These are phyloP conservation scores for Epizoanthus illoricatus DNA, from an alignment of 92 coral and sea anemone genomes.

Conservation along the genomic window DNA sequence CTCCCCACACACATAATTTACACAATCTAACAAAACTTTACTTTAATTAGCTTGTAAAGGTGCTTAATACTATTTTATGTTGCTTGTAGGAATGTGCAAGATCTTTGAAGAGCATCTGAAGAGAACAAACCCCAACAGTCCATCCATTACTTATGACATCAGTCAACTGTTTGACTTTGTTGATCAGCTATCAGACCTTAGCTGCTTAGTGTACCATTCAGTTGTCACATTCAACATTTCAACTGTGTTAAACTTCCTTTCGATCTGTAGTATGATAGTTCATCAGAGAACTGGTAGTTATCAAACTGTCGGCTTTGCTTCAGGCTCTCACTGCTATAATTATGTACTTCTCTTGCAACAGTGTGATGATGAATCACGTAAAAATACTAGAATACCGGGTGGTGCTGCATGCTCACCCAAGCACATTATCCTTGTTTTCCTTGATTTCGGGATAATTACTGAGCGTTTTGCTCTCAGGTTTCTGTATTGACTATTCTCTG, in stretches of 20 bases:
- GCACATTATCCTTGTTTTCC: too few species aligned
- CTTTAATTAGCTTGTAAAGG: not conserved
- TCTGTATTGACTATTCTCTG: too few species aligned
- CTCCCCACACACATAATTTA: too few species aligned
- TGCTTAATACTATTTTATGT: not conserved
- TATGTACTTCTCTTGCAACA: not conserved
- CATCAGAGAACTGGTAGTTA: not conserved
- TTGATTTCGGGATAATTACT: too few species aligned
- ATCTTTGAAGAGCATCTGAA: slow-evolving; percentile 97
- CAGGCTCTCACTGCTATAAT: not conserved
- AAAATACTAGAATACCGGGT: not conserved
- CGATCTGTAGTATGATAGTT: too few species aligned
- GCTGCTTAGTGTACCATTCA: slow-evolving; percentile 86
- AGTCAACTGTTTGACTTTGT: slow-evolving; percentile 96
- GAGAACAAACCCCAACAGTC: slow-evolving; percentile 89
- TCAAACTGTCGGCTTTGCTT: not conserved
- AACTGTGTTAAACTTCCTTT: too few species aligned
- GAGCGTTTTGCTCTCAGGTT: too few species aligned
- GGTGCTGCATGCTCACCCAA: too few species aligned
- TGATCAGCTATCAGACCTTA: slow-evolving; percentile 87
- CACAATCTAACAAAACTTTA: too few species aligned
- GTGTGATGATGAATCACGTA: not conserved
- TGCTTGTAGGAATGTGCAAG: slow-evolving; percentile 84
- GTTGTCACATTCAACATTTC: not conserved
- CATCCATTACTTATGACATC: slow-evolving; percentile 96